Conservation (phyloP, 1,140 invertebrate species). For the Metopolophium dirhodum region DNA sequence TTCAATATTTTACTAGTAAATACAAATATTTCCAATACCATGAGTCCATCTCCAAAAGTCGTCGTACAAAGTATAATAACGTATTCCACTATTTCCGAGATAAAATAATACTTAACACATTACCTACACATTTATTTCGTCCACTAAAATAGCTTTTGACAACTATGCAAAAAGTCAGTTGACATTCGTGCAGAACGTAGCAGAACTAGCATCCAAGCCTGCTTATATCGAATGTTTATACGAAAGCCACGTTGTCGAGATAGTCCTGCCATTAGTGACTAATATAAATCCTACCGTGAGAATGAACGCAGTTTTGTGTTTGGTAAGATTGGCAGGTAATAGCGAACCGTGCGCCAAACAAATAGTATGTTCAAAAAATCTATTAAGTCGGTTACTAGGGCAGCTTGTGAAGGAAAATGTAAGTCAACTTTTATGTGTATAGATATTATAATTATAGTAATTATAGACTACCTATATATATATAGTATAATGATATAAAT, state of each 20-base stretch:
- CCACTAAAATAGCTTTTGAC: conserved; percentile 24
- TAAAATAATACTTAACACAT: not conserved
- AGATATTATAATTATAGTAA: not conserved
- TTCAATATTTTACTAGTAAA: not conserved
- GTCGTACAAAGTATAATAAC: conserved; percentile 37
- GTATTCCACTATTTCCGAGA: not conserved
- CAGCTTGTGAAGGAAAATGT: conserved; percentile 30
- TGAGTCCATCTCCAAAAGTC: conserved; percentile 27
- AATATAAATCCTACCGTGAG: conserved; percentile 11
- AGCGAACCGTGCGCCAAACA: conserved; percentile 24
- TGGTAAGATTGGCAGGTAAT: conserved; percentile 11
- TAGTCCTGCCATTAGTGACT: not conserved
- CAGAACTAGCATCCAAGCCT: not conserved
- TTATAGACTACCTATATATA: not conserved
- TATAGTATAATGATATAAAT: not conserved
- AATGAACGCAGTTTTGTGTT: conserved; percentile 10
- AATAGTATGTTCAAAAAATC: not conserved
- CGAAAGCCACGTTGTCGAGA: not conserved
- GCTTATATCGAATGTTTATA: not conserved
- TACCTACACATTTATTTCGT: not conserved
- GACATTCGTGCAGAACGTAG: conserved; percentile 30
- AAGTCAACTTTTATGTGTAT: not conserved
- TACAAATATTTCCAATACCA: not conserved
- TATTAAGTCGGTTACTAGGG: not conserved
- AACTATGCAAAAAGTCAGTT: conserved; percentile 39